Evolutionary conservation across 1,140 invertebrate genomes (phyloP).

Genomic region (Sycophaga agraensis): DNA sequence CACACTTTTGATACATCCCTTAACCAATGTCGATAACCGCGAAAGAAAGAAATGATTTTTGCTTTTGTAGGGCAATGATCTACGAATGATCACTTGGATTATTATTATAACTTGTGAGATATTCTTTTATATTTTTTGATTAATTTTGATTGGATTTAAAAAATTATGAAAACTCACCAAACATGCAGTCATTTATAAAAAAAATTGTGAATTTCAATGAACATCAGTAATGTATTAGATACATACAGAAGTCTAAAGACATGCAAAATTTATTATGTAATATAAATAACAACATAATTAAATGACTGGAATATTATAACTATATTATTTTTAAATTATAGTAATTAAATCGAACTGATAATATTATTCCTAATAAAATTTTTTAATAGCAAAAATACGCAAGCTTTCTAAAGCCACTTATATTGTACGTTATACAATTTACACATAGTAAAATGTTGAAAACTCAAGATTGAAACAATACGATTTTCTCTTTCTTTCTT

Average conservation of each 20-base stretch:
- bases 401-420: slow-evolving; percentile 5
- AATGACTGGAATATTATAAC: slow-evolving; percentile 19
- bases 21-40: not conserved
- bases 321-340: slow-evolving; percentile 25
- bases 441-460: slow-evolving; percentile 15
- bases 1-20: not conserved
- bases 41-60: slow-evolving; percentile 13
- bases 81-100: slow-evolving; percentile 20
- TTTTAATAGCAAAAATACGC: not conserved
- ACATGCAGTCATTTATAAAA: too few species aligned
- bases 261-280: slow-evolving; percentile 6
- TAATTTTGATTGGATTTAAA: slow-evolving; percentile 17
- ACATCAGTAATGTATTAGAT: too few species aligned
- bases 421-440: slow-evolving; percentile 15
- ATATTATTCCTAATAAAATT: slow-evolving; percentile 19
- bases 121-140: too few species aligned
- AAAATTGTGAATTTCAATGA: too few species aligned
- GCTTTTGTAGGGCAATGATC: slow-evolving; percentile 16
- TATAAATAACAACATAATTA: too few species aligned
- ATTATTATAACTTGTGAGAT: slow-evolving; percentile 18
- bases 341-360: slow-evolving; percentile 21
- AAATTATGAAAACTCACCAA: too few species aligned
- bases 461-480: slow-evolving; percentile 1
- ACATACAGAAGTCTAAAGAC: slow-evolving; percentile 13
- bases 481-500: slow-evolving; percentile 15